Conservation (phyloP, 1,140 invertebrate genomes). For the Papilio helenus region DNA sequence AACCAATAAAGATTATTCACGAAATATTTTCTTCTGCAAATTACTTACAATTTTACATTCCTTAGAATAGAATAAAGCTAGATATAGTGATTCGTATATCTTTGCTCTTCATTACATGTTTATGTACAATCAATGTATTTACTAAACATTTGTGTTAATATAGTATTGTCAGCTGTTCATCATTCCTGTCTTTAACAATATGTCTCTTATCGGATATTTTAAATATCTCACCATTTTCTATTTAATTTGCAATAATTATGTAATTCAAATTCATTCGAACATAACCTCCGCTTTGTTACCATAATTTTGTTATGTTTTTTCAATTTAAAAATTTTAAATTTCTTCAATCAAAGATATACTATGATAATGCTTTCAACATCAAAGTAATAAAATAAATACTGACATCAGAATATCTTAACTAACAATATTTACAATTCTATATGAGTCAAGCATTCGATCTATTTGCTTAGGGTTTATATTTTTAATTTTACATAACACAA, state of each 20-base stretch:
- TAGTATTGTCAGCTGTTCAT: constrained; percentile 81
- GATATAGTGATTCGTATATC: constrained; percentile 79
- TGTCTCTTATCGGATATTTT: constrained; percentile 48
- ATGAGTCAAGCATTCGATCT: constrained; percentile 71
- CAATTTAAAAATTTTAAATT: constrained; percentile 34
- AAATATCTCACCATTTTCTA: constrained; percentile 2
- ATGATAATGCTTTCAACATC: constrained; percentile 44
- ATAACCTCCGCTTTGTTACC: background rate
- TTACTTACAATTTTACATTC: constrained; percentile 77
- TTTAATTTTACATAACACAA: constrained; percentile 81
- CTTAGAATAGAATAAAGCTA: constrained; percentile 70
- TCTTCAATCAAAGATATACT: constrained; percentile 25
- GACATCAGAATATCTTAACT: constrained; percentile 32
- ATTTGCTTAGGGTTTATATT: constrained; percentile 70
- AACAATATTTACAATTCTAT: constrained; percentile 77
- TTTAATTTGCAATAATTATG: background rate
- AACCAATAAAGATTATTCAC: constrained; percentile 55
- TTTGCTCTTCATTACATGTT: constrained; percentile 61
- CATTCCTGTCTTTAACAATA: constrained; percentile 63
- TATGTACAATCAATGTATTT: constrained; percentile 68
- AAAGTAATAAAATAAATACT: constrained; percentile 41
- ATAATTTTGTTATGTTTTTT: background rate
- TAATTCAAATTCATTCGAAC: background rate
- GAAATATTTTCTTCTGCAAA: constrained; percentile 55
- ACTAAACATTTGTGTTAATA: constrained; percentile 75